Conservation (phyloP, 2,797 vertebrate species). For the Syngnathus rostellatus region DNA sequence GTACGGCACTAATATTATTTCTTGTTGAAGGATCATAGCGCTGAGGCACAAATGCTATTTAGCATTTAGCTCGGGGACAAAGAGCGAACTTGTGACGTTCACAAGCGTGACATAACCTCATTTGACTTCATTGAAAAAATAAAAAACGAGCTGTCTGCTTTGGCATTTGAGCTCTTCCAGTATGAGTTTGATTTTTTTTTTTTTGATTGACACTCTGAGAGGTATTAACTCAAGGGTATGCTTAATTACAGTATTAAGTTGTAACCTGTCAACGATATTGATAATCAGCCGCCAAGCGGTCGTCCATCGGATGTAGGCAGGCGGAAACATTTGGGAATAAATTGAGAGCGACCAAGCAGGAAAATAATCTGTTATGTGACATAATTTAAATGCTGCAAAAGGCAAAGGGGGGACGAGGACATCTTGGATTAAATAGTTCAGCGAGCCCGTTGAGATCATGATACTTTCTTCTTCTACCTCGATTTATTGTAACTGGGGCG, state of each 20-base stretch:
- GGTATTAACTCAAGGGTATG: too few relatives aligned
- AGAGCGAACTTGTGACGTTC: too few relatives aligned
- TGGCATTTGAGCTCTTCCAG: background rate
- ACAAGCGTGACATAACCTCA: too few relatives aligned
- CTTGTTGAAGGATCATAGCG: too few relatives aligned
- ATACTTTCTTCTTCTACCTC: conserved; percentile 16
- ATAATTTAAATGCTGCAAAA: conserved; percentile 48
- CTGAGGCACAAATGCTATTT: too few relatives aligned
- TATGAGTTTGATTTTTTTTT: background rate
- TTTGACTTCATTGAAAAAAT: too few relatives aligned
- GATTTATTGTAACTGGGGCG: background rate
- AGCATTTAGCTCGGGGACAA: too few relatives aligned
- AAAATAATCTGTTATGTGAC: conserved; percentile 57
- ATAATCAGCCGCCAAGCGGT: background rate
- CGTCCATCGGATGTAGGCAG: conserved; percentile 15
- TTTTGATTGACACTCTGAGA: too few relatives aligned
- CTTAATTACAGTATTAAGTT: background rate
- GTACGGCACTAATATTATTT: too few relatives aligned
- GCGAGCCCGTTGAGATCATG: conserved; percentile 29
- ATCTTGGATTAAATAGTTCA: conserved; percentile 38
- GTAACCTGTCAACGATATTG: background rate
- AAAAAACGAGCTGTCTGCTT: background rate
- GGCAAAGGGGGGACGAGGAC: conserved; percentile 40
- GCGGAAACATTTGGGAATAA: conserved; percentile 36
- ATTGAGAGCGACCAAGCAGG: conserved; percentile 41